Evolutionary conservation across 2,113 vertebrate genomes (phyloP).

Genomic region (Morone chrysops): DNA sequence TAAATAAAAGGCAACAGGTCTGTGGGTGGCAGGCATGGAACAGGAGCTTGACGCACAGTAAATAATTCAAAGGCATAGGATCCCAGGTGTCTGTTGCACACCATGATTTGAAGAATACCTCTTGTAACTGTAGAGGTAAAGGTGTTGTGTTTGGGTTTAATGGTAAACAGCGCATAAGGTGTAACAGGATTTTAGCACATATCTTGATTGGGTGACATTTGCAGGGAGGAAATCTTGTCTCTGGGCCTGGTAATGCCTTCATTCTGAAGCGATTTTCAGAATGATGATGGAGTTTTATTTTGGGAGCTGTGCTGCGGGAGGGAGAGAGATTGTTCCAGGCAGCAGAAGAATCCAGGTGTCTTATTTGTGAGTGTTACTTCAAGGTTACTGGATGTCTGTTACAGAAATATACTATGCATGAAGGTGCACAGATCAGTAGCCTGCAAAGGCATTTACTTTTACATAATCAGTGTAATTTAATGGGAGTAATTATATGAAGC

Average conservation of each 20-base stretch:
- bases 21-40: constrained; percentile 36
- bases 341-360: constrained; percentile 19
- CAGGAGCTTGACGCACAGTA: constrained; percentile 40
- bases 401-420: constrained; percentile 9
- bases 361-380: constrained; percentile 41
- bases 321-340: constrained; percentile 20
- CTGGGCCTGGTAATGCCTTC: constrained; percentile 26
- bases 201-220: constrained; percentile 44
- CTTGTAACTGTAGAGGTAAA: constrained; percentile 24
- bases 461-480: constrained; percentile 37
- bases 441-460: constrained; percentile 22
- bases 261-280: constrained; percentile 1
- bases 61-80: constrained; percentile 61
- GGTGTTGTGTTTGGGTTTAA: constrained; percentile 23
- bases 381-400: constrained; percentile 45
- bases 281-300: constrained; percentile 58
- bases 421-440: constrained; percentile 5
- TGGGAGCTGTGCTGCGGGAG: neutral
- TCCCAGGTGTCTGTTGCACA: constrained; percentile 40
- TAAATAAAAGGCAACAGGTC: constrained; percentile 59
- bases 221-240: constrained; percentile 31
- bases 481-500: constrained; percentile 37
- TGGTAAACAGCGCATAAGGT: constrained; percentile 20
- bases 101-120: constrained; percentile 14
- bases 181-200: constrained; percentile 40